A percentile compares a stretch with the other conserved stretches of the same genome.
Evolutionary conservation across 2,797 vertebrate species (phyloP).

Genomic region (Mallotus villosus): DNA sequence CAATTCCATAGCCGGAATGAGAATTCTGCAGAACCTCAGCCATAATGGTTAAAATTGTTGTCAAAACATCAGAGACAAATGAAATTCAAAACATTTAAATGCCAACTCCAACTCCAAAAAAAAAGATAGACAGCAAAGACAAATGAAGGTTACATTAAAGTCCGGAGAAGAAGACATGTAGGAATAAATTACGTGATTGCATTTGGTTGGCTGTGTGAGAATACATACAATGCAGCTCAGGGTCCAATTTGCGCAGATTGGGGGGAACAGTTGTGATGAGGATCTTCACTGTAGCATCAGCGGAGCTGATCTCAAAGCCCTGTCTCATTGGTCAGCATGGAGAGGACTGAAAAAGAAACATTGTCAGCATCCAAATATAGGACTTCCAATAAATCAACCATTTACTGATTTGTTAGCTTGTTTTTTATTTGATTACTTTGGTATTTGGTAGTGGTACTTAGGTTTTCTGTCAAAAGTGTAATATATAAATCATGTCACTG

Average conservation of each 20-base stretch:
- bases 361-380: rapidly evolving
- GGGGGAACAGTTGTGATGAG: constrained; percentile 96
- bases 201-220: background rate
- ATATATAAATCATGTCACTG: constrained; percentile 2
- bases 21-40: too few species aligned
- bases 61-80: too few species aligned
- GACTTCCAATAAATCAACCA: background rate
- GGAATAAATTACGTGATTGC: too few species aligned
- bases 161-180: too few species aligned
- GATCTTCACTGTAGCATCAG: constrained; percentile 94
- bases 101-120: too few species aligned
- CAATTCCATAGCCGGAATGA: too few species aligned
- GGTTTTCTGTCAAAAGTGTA: background rate
- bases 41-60: too few species aligned
- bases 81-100: too few species aligned
- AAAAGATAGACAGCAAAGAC: too few species aligned
- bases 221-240: constrained; percentile 86
- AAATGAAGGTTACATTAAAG: too few species aligned
- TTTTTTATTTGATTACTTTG: too few species aligned
- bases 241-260: constrained; percentile 94
- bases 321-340: constrained; percentile 96
- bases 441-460: too few species aligned
- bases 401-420: background rate
- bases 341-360: constrained; percentile 77
- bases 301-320: constrained; percentile 97